Percentiles rank a stretch among this genome's conserved stretches.
Evolutionary conservation across 2,888 invertebrate species (phyloP).

Genomic region (Diachrysia chrysitis): DNA sequence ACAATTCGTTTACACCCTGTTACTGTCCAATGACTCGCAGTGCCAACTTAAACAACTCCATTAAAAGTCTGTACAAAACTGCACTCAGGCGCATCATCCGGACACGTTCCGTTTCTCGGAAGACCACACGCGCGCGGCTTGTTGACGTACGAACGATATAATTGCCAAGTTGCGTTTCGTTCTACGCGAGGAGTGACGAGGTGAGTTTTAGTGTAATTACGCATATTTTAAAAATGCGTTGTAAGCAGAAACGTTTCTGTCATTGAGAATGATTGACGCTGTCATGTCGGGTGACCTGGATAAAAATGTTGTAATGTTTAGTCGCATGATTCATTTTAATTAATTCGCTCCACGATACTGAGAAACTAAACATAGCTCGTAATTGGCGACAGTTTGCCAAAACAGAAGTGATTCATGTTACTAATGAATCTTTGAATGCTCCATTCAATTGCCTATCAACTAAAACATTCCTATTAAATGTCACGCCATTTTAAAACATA

Average conservation of each 20-base stretch:
- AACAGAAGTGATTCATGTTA: not conserved
- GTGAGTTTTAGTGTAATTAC: conserved; percentile 51
- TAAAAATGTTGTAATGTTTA: conserved; percentile 11
- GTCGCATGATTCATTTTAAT: conserved; percentile 24
- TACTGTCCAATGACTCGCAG: conserved; percentile 15
- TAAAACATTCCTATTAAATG: not conserved
- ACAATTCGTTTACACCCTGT: conserved; percentile 18
- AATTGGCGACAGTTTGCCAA: conserved; percentile 9
- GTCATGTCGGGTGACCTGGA: conserved; percentile 3
- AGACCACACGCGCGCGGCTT: conserved; percentile 64
- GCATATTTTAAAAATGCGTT: conserved; percentile 44
- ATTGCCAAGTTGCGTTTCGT: conserved; percentile 62
- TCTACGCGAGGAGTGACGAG: conserved; percentile 55
- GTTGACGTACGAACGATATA: conserved; percentile 66
- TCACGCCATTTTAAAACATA: not conserved
- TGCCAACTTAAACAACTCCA: conserved; percentile 32
- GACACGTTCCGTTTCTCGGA: conserved; percentile 63
- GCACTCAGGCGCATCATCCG: conserved; percentile 56
- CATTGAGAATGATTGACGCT: conserved; percentile 45
- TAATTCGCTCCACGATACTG: conserved; percentile 13
- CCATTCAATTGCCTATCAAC: not conserved
- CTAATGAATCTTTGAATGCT: conserved; percentile 2
- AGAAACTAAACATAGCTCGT: conserved; percentile 24
- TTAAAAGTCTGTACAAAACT: conserved; percentile 55
- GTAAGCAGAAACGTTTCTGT: conserved; percentile 41